Evolutionary conservation across 1,140 invertebrate genomes (phyloP), one percentile per base, ranked within the genome.

Genomic region (Theocolax elegans): DNA sequence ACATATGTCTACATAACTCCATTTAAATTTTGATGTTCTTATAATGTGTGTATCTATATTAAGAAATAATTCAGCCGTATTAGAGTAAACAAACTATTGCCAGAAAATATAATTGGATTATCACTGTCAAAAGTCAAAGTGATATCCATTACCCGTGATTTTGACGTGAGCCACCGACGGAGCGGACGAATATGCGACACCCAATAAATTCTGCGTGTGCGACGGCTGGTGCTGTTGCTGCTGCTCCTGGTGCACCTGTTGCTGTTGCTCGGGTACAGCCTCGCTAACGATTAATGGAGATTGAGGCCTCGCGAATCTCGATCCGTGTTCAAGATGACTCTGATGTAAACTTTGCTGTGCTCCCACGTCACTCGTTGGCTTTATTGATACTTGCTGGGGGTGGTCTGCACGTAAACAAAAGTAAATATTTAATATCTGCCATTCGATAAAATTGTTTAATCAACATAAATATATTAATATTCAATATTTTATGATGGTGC

Each of bases 121-220:
- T 60, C 42, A 21, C 42, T 1, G 13, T 79, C 67, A 82, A 65
- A 82, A 83, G 49, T 81, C 59, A 46, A 80, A 78, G 53, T 81
- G 81, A 56, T 80, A 83, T 10, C 80, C 81, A 49, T 81, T 80
- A 23, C 80, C 80, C 3, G 56, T 74, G 10, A 80, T 72, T 69
- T 83, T 83, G 4, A 83, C 80, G 19, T 75, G 79, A 17, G 81
- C 75, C 2, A 83, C 81, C 0, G 79, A 75, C 13, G 80, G 78
- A 19, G 81, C 77, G 19, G 80, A 62, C 3, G 81, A 83, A 66
- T 80, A 83, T 51, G 81, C 77, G 21, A 83, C 44, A 7, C 81
- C 81, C 29, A 83, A 62, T 42, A 82, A 76, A 73, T 76, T 82
- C 13, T 9, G 4, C 17, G 40, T 77, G 69, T 10, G 54, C 51